These are phyloP conservation scores for Mus caroli DNA, from an alignment of 2,797 vertebrate genomes.

Conservation along the genomic window DNA sequence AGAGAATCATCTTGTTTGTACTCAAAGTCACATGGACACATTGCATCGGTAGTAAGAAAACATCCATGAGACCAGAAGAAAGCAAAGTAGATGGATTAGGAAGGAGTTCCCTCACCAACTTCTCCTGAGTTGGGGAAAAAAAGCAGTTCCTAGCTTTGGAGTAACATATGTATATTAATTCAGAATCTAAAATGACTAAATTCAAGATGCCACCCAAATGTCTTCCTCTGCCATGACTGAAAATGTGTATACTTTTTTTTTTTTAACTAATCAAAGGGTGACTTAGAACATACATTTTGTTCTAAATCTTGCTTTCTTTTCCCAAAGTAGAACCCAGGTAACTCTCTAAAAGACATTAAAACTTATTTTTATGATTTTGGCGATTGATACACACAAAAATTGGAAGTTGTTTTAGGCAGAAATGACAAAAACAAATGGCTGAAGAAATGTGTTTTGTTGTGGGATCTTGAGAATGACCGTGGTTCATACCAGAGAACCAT, in stretches of 20 bases:
- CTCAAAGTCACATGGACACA: slow-evolving; percentile 13
- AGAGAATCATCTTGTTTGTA: not conserved
- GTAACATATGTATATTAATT: not conserved
- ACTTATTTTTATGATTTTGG: not conserved
- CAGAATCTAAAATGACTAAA: not conserved
- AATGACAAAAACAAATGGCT: not conserved
- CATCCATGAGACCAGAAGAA: not conserved
- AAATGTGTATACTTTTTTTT: not conserved
- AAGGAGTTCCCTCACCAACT: not conserved
- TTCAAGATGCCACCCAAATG: not conserved
- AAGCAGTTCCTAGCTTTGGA: not conserved
- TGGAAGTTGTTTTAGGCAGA: not conserved
- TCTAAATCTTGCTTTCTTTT: slow-evolving; percentile 26
- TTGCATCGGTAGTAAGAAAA: not conserved
- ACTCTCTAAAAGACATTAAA: not conserved
- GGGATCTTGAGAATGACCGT: not conserved
- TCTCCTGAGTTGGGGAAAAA: not conserved
- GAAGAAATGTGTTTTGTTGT: not conserved
- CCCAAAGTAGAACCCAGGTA: not conserved
- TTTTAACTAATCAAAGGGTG: not conserved
- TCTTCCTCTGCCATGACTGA: not conserved
- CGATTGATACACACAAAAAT: not conserved
- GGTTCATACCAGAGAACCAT: not conserved
- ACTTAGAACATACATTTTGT: not conserved
- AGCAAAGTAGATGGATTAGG: not conserved